These are phyloP conservation scores for Lithodes maja DNA, from an alignment of 2,888 invertebrate genomes.

Conservation along the genomic window DNA sequence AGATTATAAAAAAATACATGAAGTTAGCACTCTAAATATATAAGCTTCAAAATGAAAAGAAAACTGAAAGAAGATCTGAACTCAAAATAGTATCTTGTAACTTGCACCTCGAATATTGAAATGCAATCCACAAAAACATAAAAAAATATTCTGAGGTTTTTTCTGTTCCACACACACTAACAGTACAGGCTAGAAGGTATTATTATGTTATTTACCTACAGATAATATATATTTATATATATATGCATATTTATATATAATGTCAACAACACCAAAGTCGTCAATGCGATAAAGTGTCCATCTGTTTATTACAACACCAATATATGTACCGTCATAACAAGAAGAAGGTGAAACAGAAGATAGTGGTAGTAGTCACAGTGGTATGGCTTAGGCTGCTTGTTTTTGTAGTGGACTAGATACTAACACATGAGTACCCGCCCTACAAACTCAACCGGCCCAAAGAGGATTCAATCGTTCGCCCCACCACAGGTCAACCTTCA, in stretches of 20 bases:
- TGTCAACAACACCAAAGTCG: background rate
- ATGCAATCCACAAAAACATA: conserved; percentile 3
- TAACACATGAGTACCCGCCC: too few species aligned
- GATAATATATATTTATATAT: too few species aligned
- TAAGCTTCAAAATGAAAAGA: background rate
- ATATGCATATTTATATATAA: background rate
- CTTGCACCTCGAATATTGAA: conserved; percentile 4
- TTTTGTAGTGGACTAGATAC: too few species aligned
- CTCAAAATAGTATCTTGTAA: background rate
- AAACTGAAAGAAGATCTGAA: background rate
- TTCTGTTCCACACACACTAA: background rate
- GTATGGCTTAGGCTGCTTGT: too few species aligned
- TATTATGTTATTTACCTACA: background rate
- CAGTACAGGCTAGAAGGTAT: background rate
- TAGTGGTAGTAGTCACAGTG: too few species aligned
- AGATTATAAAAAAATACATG: conserved; percentile 2
- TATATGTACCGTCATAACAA: too few species aligned
- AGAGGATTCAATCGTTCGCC: too few species aligned
- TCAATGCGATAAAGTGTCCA: background rate
- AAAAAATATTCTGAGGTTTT: background rate
- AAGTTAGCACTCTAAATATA: background rate
- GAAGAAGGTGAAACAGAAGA: too few species aligned
- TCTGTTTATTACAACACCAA: too few species aligned
- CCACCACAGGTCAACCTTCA: too few species aligned
- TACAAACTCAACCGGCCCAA: too few species aligned